These are phyloP conservation scores for Myiozetetes cayanensis DNA, from an alignment of 2,113 vertebrate genomes.

Conservation along the genomic window DNA sequence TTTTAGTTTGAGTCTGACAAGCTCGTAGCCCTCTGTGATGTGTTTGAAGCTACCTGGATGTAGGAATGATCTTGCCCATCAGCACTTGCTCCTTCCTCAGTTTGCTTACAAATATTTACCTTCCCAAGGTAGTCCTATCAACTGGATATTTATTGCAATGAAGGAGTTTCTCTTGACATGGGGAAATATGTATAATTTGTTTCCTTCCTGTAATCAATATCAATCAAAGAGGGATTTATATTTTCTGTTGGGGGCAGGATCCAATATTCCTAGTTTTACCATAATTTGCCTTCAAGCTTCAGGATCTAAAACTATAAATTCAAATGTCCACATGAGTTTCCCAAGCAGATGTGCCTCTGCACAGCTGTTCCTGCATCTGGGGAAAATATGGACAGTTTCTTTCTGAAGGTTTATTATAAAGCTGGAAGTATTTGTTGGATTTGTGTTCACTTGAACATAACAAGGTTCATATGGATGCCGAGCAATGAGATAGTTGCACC, in stretches of 20 bases:
- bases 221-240: constrained; percentile 6
- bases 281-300: constrained; percentile 17
- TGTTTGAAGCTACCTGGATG: not conserved
- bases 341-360: constrained; percentile 24
- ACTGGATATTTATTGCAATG: not conserved
- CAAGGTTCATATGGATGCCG: not conserved
- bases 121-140: not conserved
- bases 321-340: not conserved
- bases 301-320: constrained; percentile 16
- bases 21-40: not conserved
- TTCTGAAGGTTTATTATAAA: constrained; percentile 23
- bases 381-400: not conserved
- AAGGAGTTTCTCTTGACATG: not conserved
- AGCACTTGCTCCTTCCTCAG: not conserved
- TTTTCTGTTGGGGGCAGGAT: constrained; percentile 13
- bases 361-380: constrained; percentile 60
- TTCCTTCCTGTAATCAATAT: constrained; percentile 47
- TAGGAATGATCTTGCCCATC: not conserved
- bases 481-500: constrained; percentile 7
- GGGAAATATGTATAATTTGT: not conserved
- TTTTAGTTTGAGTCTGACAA: not conserved
- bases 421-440: constrained; percentile 12
- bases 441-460: not conserved
- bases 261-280: constrained; percentile 12
- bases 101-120: not conserved